These are phyloP conservation scores for Chrysolina oricalcia DNA, from an alignment of 2,888 invertebrate species.

Conservation along the genomic window DNA sequence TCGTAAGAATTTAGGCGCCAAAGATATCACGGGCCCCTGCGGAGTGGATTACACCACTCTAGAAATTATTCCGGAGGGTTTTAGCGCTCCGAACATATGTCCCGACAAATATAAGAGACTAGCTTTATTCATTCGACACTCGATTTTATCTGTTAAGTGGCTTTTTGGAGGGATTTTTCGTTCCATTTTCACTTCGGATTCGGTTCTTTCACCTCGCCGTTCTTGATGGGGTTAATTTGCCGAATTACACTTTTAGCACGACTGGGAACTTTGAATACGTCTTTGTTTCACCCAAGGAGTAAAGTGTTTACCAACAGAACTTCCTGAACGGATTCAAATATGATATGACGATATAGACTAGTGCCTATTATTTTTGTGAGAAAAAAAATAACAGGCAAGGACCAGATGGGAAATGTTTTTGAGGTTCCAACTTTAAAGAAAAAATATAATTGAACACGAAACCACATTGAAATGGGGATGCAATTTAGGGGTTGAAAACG, in stretches of 20 bases:
- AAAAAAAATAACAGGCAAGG: too few relatives aligned
- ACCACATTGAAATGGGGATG: too few relatives aligned
- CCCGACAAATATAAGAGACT: slow-evolving; percentile 57
- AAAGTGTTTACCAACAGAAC: too few relatives aligned
- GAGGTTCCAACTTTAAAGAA: too few relatives aligned
- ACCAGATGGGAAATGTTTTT: too few relatives aligned
- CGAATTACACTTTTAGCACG: slow-evolving; percentile 15
- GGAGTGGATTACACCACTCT: slow-evolving; percentile 55
- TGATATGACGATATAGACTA: too few relatives aligned
- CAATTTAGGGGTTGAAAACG: too few relatives aligned
- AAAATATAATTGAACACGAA: too few relatives aligned
- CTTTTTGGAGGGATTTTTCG: slow-evolving; percentile 58
- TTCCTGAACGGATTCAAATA: too few relatives aligned
- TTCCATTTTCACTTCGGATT: slow-evolving; percentile 41
- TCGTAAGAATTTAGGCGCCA: slow-evolving; percentile 51
- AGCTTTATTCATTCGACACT: slow-evolving; percentile 60
- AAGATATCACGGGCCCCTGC: slow-evolving; percentile 48
- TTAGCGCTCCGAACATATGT: slow-evolving; percentile 55
- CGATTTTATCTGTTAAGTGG: slow-evolving; percentile 62
- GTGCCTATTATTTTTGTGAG: too few relatives aligned
- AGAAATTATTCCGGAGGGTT: slow-evolving; percentile 56
- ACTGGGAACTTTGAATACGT: neutral
- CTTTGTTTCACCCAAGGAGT: neutral
- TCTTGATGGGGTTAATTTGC: slow-evolving; percentile 34
- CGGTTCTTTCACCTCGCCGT: slow-evolving; percentile 42